Evolutionary conservation across 2,888 invertebrate species (phyloP), one percentile per base, ranked within the genome.

Genomic region (Catocala sponsa): DNA sequence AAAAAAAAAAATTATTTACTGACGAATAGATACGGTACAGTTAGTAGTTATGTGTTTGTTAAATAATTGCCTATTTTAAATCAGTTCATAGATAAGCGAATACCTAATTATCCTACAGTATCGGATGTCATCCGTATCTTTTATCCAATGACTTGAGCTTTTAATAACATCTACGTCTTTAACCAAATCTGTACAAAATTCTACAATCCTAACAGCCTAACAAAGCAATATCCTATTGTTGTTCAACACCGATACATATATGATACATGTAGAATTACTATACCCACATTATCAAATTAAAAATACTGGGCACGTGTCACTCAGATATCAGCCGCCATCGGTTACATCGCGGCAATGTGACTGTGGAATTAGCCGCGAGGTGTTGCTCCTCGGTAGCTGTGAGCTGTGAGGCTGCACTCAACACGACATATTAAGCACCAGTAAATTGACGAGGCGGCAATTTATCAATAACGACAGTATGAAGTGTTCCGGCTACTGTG

Each of bases 391-490:
- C 35, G 35, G 63, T 64, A 68, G 63, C 59, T 63, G 61, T 60
- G 65, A 66, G 55, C 69, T 70, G 72, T 73, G 76, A 76, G 78
- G 81, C 76, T 81, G 84, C 87, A 84, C 65, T 81, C 74, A 73
- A 76, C 68, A 73, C 78, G 79, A 70, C 79, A 74, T 78, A 78
- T 82, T 83, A 82, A 88, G 84, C 83, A 83, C 78, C 78, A 79
- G 73, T 79, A 87, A 89, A 89, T 91, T 89, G 90, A 86, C 83
- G 80, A 71, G 70, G 76, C 70, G 78, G 92, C 91, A 94, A 94
- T 94, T 94, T 94, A 93, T 93, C 93, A 94, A 94, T 94, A 93
- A 93, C 89, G 92, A 90, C 90, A 91, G 88, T 84, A 85, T 87
- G 74, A 88, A 93, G 92, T 90, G 91, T 93, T 93, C 93, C 93